Evolutionary conservation across 2,113 vertebrate species (phyloP), one percentile per base, ranked within the genome.

Genomic region (Potamarius usumacintae): DNA sequence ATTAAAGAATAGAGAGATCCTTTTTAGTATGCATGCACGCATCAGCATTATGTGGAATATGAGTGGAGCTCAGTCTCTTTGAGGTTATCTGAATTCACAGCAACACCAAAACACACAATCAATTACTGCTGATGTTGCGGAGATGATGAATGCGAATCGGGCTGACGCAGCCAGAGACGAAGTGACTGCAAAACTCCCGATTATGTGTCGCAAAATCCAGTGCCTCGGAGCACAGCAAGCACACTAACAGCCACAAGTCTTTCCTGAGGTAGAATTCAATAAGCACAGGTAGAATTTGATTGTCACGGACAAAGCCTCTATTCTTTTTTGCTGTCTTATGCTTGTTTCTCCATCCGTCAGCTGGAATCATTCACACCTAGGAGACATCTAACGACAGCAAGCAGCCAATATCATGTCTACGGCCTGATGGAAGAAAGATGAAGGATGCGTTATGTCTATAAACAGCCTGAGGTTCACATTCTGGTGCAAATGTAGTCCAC

Each of bases 201-300:
- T 67, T 86, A 42, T 67, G 11, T 80, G n/a, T 69, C 30, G n/a
- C 18, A 20, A 71, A 67, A 65, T 52, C 58, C 60, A 72, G 27
- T 11, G 76, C 65, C 30, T 65, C 63, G n/a, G 80, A 74, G 14
- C 11, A 55, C 69, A 67, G 63, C 48, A 25, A 4, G 60, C 50
- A 60, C 30, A 34, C 57, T 20, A 34, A 82, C 30, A 55, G 81
- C 30, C 62, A 71, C 34, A 22, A 53, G 58, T 30, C 84, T 74
- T 55, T 27, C 58, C 48, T 57, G 80, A 84, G 53, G 63, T 58
- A 10, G 42, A 84, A 88, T 87, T 86, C 69, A 11, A 87, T 88
- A 89, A 87, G 85, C 86, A 89, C 86, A 82, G 85, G 62, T 86
- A 71, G 84, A 58, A 88, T 90, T 92, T 81, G 90, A 90, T 89